Percentiles rank a stretch among this genome's conserved stretches.
Conservation (phyloP, 2,797 vertebrate species). For the Myoxocephalus aenaeus region DNA sequence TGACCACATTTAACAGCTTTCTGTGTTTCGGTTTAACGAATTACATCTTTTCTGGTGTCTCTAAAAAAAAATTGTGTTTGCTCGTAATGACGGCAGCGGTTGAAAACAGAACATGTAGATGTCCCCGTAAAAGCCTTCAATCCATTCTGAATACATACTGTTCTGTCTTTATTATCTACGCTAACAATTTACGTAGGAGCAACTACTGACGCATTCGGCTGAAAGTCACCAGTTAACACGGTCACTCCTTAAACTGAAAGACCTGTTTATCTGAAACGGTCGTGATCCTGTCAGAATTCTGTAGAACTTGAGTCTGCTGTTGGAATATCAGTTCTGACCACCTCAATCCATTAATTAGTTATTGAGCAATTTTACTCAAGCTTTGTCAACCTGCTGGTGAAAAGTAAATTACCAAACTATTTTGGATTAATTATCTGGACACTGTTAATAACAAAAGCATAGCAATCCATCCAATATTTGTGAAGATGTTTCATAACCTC, state of each 20-base stretch:
- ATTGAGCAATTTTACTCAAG: not conserved
- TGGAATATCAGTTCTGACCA: too few species aligned
- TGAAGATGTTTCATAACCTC: not conserved
- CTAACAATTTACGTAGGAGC: not conserved
- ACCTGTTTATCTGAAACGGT: too few species aligned
- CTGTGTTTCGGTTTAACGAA: not conserved
- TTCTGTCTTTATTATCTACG: not conserved
- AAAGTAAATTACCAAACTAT: not conserved
- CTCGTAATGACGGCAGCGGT: not conserved
- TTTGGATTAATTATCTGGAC: not conserved
- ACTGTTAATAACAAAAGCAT: not conserved
- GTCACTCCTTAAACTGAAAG: not conserved
- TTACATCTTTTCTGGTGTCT: not conserved
- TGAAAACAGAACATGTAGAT: not conserved
- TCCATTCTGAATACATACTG: not conserved
- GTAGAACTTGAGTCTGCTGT: too few species aligned
- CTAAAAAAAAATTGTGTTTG: not conserved
- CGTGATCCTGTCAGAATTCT: too few species aligned
- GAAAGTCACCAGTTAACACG: not conserved
- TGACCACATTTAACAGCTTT: not conserved
- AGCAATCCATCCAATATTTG: not conserved
- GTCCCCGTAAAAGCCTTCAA: not conserved
- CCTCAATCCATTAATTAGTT: not conserved
- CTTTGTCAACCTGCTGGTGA: not conserved
- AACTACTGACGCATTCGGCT: not conserved